Conservation (phyloP, 2,797 vertebrate genomes). For the Phoeniculus purpureus region DNA sequence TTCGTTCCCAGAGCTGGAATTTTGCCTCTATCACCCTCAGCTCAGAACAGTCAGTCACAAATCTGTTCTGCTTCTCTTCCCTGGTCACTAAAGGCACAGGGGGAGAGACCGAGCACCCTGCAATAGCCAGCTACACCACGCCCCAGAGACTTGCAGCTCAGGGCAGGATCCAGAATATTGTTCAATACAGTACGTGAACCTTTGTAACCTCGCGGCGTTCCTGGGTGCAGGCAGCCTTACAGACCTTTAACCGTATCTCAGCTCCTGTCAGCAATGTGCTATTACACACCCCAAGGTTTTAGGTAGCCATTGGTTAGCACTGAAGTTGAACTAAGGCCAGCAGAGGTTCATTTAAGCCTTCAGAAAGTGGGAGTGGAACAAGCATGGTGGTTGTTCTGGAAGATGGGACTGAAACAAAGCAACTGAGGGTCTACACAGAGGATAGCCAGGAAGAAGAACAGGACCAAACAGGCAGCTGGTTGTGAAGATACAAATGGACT, state of each 20-base stretch:
- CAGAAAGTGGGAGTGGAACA: neutral
- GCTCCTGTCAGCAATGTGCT: neutral
- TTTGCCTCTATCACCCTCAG: neutral
- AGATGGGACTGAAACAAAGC: neutral
- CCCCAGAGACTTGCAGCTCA: neutral
- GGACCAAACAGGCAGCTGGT: neutral
- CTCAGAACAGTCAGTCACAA: neutral
- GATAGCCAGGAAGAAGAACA: neutral
- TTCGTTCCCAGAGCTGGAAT: neutral
- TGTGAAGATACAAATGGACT: neutral
- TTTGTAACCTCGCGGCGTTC: neutral
- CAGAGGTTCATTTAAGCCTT: neutral
- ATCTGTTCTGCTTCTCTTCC: neutral
- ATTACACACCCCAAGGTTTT: neutral
- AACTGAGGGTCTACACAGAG: neutral
- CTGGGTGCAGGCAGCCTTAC: neutral
- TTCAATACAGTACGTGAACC: neutral
- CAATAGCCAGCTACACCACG: neutral
- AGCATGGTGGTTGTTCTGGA: neutral
- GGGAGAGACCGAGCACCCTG: neutral
- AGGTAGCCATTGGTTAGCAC: neutral
- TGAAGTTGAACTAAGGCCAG: neutral
- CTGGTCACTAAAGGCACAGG: neutral
- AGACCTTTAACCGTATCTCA: neutral
- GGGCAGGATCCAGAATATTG: neutral